phyloP scores from a whole-genome alignment of 2,888 invertebrate species.

The Pyrrhia umbra region DNA sequence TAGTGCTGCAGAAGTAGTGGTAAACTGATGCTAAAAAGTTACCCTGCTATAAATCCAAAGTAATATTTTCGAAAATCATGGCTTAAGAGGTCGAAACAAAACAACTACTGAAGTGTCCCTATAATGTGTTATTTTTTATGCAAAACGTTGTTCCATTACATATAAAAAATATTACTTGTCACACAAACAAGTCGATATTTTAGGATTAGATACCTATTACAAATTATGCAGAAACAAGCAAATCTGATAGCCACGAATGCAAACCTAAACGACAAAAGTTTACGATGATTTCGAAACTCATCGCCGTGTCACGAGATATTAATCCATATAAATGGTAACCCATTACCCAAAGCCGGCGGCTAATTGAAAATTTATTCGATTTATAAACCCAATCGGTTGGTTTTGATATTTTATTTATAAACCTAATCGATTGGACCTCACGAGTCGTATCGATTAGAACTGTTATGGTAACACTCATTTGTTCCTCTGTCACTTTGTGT shows the following conservation, averaged over 20 bases:
- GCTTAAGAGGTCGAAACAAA: constrained; percentile 1
- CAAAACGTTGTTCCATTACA: too few species aligned
- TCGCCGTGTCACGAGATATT: constrained; percentile 50
- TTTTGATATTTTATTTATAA: constrained; percentile 70
- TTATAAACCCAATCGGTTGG: constrained; percentile 64
- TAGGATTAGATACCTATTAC: too few species aligned
- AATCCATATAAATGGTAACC: constrained; percentile 65
- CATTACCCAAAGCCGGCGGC: constrained; percentile 56
- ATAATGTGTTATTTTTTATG: too few species aligned
- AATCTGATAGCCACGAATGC: neutral
- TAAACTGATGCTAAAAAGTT: constrained; percentile 20
- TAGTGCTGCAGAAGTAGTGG: constrained; percentile 19
- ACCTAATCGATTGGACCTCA: constrained; percentile 63
- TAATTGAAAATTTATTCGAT: constrained; percentile 71
- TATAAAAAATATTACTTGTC: too few species aligned
- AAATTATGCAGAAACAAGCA: neutral
- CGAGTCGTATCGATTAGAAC: constrained; percentile 61
- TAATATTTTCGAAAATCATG: constrained; percentile 10
- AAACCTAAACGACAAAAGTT: constrained; percentile 4
- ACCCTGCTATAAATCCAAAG: constrained; percentile 5
- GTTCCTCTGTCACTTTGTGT: constrained; percentile 56
- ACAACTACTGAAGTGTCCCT: too few species aligned
- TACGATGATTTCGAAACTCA: constrained; percentile 51
- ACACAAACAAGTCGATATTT: too few species aligned
- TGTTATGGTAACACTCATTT: constrained; percentile 64